phyloP scores from a whole-genome alignment of 2,113 vertebrate species.

The Ceyx cyanopectus region DNA sequence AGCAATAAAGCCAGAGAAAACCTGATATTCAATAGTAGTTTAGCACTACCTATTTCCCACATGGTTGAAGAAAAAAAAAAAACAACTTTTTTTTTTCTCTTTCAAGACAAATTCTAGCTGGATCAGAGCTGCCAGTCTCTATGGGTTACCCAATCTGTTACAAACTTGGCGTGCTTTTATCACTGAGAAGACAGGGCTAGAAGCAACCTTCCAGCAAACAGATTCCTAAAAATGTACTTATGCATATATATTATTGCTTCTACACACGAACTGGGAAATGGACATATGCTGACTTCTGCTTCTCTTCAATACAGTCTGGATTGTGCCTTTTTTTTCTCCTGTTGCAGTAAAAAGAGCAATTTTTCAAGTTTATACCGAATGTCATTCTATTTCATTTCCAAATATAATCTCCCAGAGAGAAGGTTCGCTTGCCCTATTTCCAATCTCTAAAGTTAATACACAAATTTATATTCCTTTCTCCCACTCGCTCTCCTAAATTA shows the following conservation, averaged over 20 bases:
- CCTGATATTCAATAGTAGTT: neutral
- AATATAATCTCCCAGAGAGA: slow-evolving; percentile 68
- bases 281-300: slow-evolving; percentile 67
- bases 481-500: slow-evolving; percentile 72
- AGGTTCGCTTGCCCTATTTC: slow-evolving; percentile 54
- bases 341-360: slow-evolving; percentile 63
- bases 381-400: slow-evolving; percentile 71
- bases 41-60: slow-evolving; percentile 23
- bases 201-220: neutral
- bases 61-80: neutral
- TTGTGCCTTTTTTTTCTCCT: slow-evolving; percentile 51
- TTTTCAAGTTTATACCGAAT: slow-evolving; percentile 69
- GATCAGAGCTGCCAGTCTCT: neutral
- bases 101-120: slow-evolving; percentile 9
- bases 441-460: slow-evolving; percentile 73
- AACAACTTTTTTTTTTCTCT: neutral
- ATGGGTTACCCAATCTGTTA: neutral
- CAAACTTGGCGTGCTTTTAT: neutral
- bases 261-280: neutral
- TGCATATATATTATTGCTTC: neutral
- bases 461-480: slow-evolving; percentile 76
- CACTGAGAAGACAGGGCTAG: neutral
- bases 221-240: neutral
- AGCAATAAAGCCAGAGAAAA: slow-evolving; percentile 13
- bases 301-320: slow-evolving; percentile 17